A percentile compares a stretch with the other conserved stretches of the same genome.
These are phyloP conservation scores for Ailuropoda melanoleuca DNA, from an alignment of 2,113 vertebrate species.

Conservation along the genomic window DNA sequence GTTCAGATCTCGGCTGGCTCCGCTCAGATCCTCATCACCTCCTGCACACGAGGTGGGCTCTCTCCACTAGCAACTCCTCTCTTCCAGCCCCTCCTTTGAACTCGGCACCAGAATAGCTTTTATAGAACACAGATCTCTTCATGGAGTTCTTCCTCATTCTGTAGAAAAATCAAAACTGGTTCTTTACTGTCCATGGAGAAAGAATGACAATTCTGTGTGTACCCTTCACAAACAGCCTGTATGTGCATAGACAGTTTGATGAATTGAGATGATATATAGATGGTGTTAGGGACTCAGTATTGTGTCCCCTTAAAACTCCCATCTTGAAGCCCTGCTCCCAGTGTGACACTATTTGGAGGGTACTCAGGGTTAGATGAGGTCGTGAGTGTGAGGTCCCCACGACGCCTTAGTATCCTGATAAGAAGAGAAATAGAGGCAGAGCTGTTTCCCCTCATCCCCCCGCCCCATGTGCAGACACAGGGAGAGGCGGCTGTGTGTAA, in stretches of 20 bases:
- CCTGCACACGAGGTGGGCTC: rapidly evolving
- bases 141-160: not conserved
- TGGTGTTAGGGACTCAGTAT: rapidly evolving
- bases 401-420: too few relatives aligned
- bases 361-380: not conserved
- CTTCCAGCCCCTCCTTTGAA: not conserved
- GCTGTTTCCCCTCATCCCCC: rapidly evolving
- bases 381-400: not conserved
- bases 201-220: not conserved
- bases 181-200: not conserved
- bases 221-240: not conserved
- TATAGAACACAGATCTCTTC: not conserved
- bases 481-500: rapidly evolving
- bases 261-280: not conserved
- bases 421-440: not conserved
- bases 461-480: not conserved
- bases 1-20: not conserved
- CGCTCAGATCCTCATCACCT: rapidly evolving
- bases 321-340: not conserved
- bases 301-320: not conserved
- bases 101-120: not conserved
- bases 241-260: rapidly evolving
- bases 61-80: not conserved
- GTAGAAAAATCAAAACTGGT: not conserved
- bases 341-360: rapidly evolving